Evolutionary conservation across 2,888 invertebrate genomes (phyloP).

Genomic region (Cerastis rubricosa): DNA sequence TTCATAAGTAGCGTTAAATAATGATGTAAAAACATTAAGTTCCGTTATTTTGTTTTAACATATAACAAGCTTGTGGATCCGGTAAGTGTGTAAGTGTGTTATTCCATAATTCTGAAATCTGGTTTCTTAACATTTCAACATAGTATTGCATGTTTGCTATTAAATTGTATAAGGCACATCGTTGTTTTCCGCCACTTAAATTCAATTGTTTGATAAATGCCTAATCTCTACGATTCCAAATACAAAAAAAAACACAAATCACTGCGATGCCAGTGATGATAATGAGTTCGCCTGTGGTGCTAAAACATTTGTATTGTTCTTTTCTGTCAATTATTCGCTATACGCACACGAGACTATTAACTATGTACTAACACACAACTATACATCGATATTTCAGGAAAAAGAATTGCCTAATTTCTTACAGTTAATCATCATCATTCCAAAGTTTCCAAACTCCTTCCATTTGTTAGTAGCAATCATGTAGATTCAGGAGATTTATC

Average conservation of each 20-base stretch:
- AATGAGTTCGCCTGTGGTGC: background rate
- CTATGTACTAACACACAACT: slow-evolving; percentile 19
- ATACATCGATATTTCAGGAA: background rate
- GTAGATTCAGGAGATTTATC: slow-evolving; percentile 25
- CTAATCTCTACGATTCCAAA: background rate
- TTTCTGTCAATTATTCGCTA: background rate
- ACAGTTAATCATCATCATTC: slow-evolving; percentile 23
- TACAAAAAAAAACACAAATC: background rate
- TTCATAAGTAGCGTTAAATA: slow-evolving; percentile 33
- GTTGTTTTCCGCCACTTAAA: background rate
- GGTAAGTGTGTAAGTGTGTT: background rate
- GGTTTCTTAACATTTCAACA: background rate
- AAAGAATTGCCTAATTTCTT: slow-evolving; percentile 41
- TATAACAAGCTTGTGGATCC: background rate
- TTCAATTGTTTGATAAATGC: background rate
- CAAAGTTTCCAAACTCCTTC: slow-evolving; percentile 25
- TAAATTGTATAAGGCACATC: slow-evolving; percentile 15
- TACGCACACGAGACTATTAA: slow-evolving; percentile 12
- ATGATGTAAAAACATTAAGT: background rate
- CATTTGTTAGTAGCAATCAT: slow-evolving; percentile 45
- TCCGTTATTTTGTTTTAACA: slow-evolving; percentile 15
- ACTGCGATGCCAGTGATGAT: background rate
- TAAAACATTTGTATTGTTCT: background rate
- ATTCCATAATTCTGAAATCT: background rate
- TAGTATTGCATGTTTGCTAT: slow-evolving; percentile 17